These are phyloP conservation scores for Margarornis squamiger DNA, from an alignment of 2,797 vertebrate species.

Conservation along the genomic window DNA sequence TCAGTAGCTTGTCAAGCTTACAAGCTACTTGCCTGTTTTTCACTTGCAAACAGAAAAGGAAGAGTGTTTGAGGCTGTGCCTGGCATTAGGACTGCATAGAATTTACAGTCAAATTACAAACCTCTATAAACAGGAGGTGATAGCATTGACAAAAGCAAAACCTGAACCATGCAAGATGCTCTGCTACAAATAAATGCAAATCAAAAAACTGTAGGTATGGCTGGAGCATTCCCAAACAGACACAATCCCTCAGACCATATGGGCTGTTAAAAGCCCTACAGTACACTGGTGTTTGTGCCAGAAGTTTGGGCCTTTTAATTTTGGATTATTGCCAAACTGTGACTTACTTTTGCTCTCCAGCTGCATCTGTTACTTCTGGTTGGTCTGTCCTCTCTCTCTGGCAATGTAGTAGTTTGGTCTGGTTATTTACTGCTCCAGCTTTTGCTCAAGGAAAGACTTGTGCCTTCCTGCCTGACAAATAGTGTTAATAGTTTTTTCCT, in stretches of 20 bases:
- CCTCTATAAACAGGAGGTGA: neutral
- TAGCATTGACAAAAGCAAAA: neutral
- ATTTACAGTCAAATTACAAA: neutral
- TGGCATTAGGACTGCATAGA: neutral
- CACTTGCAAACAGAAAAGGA: neutral
- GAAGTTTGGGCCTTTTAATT: neutral
- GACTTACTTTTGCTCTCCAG: neutral
- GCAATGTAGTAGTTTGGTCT: neutral
- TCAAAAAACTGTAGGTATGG: neutral
- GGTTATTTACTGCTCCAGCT: neutral
- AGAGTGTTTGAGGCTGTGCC: neutral
- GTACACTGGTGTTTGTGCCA: accelerated
- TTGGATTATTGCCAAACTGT: neutral
- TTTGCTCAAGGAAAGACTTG: neutral
- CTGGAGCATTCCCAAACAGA: neutral
- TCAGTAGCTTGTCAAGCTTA: neutral
- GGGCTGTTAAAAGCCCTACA: neutral
- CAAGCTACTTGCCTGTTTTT: neutral
- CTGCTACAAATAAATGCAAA: neutral
- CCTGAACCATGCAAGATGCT: neutral
- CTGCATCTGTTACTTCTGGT: neutral
- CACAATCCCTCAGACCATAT: neutral
- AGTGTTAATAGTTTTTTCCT: neutral
- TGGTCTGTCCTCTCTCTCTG: neutral
- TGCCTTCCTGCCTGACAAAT: neutral